Base-by-base conservation (phyloP, 2,797 vertebrate genomes). In the Ceyx erithaca region DNA sequence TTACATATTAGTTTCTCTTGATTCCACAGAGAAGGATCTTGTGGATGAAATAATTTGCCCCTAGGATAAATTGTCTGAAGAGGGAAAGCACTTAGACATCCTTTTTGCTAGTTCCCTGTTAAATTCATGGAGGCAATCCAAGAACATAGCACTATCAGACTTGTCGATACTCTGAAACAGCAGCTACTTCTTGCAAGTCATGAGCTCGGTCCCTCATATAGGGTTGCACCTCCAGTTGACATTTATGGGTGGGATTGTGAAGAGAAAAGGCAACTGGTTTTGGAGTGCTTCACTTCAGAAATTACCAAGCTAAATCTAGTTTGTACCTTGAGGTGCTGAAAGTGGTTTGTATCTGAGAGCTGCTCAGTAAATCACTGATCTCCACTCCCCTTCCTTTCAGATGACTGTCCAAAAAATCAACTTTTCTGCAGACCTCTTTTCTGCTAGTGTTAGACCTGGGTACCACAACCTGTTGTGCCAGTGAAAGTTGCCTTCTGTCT, bases 401-500 rank as follows among this genome's bases (percentile, higher is more conserved):
- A 80, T 46, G 80, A 33, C 19, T 77, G 61, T 67, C 89, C 85
- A 91, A 82, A 86, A 28, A 80, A 76, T 28, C 45, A 89, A 37
- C 71, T 85, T 86, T 79, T 14, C 22, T 77, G 17, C 46, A 92
- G 85, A 54, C 78, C 61, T 77, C 57, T 82, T 88, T 91, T 67
- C 68, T 91, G 41, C 62, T 46, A 69, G 43, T 35, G 49, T 40
- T 57, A 69, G 58, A 33, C 33, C 72, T 82, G 46, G 17, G 30
- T 49, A 77, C 55, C 31, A 64, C 0, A 2, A 80, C 54, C 68
- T 82, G 35, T 63, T 89, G 43, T 93, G 82, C 82, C 76, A 95
- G 82, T 89, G 89, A 85, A 93, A 94, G 72, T 54, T 89, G 76
- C 79, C 69, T 93, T 89, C 76, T 89, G 68, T 89, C 81, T 92